phyloP scores from a whole-genome alignment of 2,888 invertebrate genomes.

The Apodemia zela region DNA sequence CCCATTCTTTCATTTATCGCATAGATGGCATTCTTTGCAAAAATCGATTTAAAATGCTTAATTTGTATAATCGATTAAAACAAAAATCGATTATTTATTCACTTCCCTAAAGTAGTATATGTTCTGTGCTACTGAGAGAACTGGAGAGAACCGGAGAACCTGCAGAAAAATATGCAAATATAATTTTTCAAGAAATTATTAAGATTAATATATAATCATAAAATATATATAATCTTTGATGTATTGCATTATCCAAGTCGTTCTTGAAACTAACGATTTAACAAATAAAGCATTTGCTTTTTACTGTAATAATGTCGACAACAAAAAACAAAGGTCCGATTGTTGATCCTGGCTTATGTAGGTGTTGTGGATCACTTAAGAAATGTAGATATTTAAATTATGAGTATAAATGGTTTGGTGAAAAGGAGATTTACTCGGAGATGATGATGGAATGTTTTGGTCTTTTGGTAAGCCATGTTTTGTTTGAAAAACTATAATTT shows the following conservation, averaged over 20 bases:
- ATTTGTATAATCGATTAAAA: too few relatives aligned
- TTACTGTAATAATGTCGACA: constrained; percentile 40
- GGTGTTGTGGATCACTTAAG: constrained; percentile 63
- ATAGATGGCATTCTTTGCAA: too few relatives aligned
- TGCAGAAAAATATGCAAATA: too few relatives aligned
- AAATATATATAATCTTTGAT: not conserved
- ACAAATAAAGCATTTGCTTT: not conserved
- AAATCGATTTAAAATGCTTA: too few relatives aligned
- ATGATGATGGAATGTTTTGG: constrained; percentile 72
- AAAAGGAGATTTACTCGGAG: constrained; percentile 64
- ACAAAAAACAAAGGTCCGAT: constrained; percentile 54
- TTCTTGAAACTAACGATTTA: constrained; percentile 10
- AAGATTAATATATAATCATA: too few relatives aligned
- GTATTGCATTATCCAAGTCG: not conserved
- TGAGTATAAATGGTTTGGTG: constrained; percentile 60
- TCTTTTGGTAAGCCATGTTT: constrained; percentile 45
- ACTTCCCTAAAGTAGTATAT: too few relatives aligned
- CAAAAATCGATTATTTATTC: too few relatives aligned
- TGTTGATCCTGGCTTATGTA: constrained; percentile 61
- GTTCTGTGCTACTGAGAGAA: too few relatives aligned
- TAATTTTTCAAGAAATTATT: too few relatives aligned
- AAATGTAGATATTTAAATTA: constrained; percentile 63
- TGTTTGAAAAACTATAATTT: not conserved
- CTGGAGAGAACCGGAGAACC: too few relatives aligned
- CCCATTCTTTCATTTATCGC: too few relatives aligned